A percentile compares a stretch with the other conserved stretches of the same genome.
These are phyloP conservation scores for Laterallus jamaicensis DNA, from an alignment of 2,113 vertebrate species.

Conservation along the genomic window DNA sequence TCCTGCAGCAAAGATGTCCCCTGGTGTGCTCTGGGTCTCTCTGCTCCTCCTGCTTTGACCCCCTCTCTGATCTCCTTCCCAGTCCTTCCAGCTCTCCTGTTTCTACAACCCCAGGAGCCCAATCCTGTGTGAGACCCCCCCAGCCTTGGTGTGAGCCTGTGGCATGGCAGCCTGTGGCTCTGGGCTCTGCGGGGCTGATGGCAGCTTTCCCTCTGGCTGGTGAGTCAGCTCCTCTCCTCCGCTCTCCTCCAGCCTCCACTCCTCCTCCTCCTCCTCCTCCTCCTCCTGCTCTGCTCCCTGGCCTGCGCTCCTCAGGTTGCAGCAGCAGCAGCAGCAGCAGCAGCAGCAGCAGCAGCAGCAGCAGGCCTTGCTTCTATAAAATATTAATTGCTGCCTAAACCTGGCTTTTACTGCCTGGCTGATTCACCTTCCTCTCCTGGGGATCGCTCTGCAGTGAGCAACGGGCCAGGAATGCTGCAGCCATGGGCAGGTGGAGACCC, in stretches of 20 bases:
- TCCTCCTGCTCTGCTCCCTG: not conserved
- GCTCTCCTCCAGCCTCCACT: not conserved
- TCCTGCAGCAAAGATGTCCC: too few species aligned
- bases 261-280: not conserved
- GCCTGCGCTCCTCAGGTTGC: not conserved
- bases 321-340: not conserved
- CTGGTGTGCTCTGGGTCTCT: accelerated
- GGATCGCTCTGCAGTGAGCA: not conserved
- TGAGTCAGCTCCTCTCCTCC: not conserved
- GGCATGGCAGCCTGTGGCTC: not conserved
- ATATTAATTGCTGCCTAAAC: not conserved
- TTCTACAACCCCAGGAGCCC: not conserved
- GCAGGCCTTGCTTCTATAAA: not conserved
- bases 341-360: not conserved
- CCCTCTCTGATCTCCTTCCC: not conserved
- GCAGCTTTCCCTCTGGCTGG: not conserved
- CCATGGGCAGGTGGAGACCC: accelerated
- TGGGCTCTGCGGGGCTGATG: accelerated
- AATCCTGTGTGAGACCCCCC: not conserved
- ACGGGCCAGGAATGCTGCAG: not conserved
- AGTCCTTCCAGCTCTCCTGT: not conserved
- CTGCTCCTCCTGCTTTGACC: not conserved
- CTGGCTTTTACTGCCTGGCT: not conserved
- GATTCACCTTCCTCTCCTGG: not conserved
- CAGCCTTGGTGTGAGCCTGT: not conserved